A percentile compares a stretch with the other conserved stretches of the same genome.
phyloP scores from a whole-genome alignment of 2,888 invertebrate species.

The Dicycla oo region DNA sequence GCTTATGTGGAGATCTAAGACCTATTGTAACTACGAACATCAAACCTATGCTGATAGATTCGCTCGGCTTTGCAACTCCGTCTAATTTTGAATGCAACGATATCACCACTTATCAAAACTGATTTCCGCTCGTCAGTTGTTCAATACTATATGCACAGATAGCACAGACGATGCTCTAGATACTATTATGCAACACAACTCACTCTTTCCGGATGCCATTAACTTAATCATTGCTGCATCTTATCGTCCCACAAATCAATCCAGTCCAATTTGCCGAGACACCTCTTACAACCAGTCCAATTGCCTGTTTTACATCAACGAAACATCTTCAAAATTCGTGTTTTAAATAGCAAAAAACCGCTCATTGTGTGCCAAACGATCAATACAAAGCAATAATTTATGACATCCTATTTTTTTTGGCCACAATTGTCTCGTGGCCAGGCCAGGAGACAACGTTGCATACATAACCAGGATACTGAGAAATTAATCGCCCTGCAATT shows the following conservation, averaged over 20 bases:
- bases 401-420: constrained; percentile 68
- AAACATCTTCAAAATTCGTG: constrained; percentile 51
- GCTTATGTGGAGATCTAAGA: neutral
- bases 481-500: constrained; percentile 87
- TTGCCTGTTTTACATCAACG: constrained; percentile 47
- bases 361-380: constrained; percentile 60
- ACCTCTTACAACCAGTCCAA: constrained; percentile 45
- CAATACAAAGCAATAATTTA: constrained; percentile 63
- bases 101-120: neutral
- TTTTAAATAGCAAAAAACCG: constrained; percentile 52
- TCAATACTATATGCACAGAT: neutral
- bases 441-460: constrained; percentile 59
- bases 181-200: neutral
- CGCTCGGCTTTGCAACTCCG: neutral
- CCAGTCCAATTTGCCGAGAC: constrained; percentile 45
- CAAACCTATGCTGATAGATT: neutral
- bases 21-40: neutral
- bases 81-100: neutral
- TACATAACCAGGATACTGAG: constrained; percentile 75
- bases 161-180: neutral
- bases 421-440: constrained; percentile 59
- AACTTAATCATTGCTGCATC: constrained; percentile 6
- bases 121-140: neutral
- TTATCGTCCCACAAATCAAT: constrained; percentile 32
- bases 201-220: neutral